Evolutionary conservation across 2,888 invertebrate species (phyloP).

Genomic region (Orthosia incerta): DNA sequence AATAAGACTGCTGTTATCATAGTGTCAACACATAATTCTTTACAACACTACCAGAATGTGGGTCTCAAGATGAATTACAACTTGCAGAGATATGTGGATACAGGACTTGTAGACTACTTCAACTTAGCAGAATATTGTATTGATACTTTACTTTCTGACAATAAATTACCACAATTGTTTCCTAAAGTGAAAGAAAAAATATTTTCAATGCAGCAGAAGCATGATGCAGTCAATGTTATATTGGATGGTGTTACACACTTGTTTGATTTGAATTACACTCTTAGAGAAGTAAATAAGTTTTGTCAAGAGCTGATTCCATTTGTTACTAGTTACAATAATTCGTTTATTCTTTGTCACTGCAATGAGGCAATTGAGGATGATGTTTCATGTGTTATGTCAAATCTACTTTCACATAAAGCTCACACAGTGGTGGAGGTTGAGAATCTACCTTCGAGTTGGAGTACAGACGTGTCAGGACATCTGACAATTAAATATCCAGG

Average conservation of each 20-base stretch:
- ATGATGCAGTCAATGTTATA: slow-evolving; percentile 90
- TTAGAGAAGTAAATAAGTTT: slow-evolving; percentile 89
- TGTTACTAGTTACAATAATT: slow-evolving; percentile 75
- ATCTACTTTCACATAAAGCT: slow-evolving; percentile 92
- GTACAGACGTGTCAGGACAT: slow-evolving; percentile 94
- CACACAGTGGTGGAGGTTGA: slow-evolving; percentile 92
- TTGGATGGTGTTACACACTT: slow-evolving; percentile 94
- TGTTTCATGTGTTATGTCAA: slow-evolving; percentile 91
- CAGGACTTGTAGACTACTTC: slow-evolving; percentile 78
- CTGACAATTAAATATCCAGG: slow-evolving; percentile 89
- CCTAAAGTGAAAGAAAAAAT: slow-evolving; percentile 83
- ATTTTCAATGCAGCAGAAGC: slow-evolving; percentile 76
- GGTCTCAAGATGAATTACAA: slow-evolving; percentile 94
- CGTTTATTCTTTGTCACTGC: slow-evolving; percentile 89
- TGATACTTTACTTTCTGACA: slow-evolving; percentile 70
- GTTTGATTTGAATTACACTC: slow-evolving; percentile 91
- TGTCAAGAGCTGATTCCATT: slow-evolving; percentile 85
- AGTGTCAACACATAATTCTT: slow-evolving; percentile 93
- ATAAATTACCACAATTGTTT: slow-evolving; percentile 83
- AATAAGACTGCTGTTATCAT: slow-evolving; percentile 92
- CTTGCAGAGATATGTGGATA: slow-evolving; percentile 87
- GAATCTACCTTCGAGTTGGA: slow-evolving; percentile 93
- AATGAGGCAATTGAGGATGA: slow-evolving; percentile 91
- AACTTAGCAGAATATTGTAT: slow-evolving; percentile 79
- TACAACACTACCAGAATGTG: slow-evolving; percentile 94